Evolutionary conservation across 2,797 vertebrate genomes (phyloP).

Genomic region (Rhabdophis nuchalis): DNA sequence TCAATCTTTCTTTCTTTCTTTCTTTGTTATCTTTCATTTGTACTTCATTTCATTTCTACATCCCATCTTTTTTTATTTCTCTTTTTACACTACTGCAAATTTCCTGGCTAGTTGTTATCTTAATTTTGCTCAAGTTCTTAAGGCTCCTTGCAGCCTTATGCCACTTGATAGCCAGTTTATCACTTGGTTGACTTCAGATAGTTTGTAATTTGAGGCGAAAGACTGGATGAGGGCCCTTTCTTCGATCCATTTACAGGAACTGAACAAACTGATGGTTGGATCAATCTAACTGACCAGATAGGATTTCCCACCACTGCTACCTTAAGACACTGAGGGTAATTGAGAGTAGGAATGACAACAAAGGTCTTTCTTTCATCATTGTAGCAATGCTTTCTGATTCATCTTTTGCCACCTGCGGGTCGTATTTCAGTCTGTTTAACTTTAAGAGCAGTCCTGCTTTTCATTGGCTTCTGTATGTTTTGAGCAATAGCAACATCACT

Average conservation of each 20-base stretch:
- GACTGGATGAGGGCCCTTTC: background rate
- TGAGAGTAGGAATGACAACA: background rate
- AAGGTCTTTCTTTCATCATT: background rate
- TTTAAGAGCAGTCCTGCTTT: background rate
- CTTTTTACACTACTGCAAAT: background rate
- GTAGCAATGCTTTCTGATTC: background rate
- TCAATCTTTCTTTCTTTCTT: slow-evolving; percentile 11
- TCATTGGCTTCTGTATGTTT: background rate
- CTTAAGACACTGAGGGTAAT: background rate
- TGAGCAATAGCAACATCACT: too few relatives aligned
- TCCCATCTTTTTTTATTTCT: slow-evolving; percentile 5
- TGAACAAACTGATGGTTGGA: background rate
- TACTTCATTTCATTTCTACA: slow-evolving; percentile 15
- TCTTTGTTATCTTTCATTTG: slow-evolving; percentile 43
- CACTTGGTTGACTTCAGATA: background rate
- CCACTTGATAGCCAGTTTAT: background rate
- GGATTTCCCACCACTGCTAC: background rate
- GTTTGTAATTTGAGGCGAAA: background rate
- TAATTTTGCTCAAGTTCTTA: background rate
- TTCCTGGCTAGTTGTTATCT: background rate
- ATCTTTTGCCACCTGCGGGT: background rate
- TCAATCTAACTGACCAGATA: background rate
- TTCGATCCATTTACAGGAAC: background rate
- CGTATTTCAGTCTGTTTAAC: background rate
- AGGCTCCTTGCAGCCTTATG: background rate